Evolutionary conservation across 2,113 vertebrate genomes (phyloP).

Genomic region (Austrofundulus limnaeus): DNA sequence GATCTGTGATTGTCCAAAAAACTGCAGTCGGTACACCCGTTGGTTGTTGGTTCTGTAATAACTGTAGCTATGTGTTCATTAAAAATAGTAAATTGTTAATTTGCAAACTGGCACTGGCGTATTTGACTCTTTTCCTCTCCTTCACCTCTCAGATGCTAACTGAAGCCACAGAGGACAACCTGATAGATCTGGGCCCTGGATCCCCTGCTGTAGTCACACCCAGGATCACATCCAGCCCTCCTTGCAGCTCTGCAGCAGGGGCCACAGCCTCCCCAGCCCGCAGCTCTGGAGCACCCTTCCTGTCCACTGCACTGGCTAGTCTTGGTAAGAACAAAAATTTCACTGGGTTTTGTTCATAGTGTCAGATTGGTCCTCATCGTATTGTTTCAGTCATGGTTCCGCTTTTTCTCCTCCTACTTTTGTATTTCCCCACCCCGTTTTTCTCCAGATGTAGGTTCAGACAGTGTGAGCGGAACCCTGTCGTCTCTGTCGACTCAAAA

Average conservation of each 20-base stretch:
- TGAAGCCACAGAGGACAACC: slow-evolving; percentile 93
- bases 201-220: slow-evolving; percentile 95
- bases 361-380: too few relatives aligned
- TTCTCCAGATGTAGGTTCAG: slow-evolving; percentile 83
- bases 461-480: slow-evolving; percentile 85
- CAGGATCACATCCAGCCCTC: slow-evolving; percentile 77
- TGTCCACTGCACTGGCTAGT: slow-evolving; percentile 88
- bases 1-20: too few relatives aligned
- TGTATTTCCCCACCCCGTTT: background rate
- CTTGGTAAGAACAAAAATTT: slow-evolving; percentile 80
- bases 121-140: background rate
- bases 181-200: slow-evolving; percentile 95
- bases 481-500: slow-evolving; percentile 82
- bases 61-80: too few relatives aligned
- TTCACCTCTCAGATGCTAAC: slow-evolving; percentile 82
- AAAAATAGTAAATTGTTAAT: too few relatives aligned
- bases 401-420: background rate
- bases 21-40: too few relatives aligned
- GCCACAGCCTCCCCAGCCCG: slow-evolving; percentile 45
- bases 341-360: background rate
- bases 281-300: slow-evolving; percentile 62
- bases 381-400: too few relatives aligned
- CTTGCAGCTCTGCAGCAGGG: slow-evolving; percentile 21
- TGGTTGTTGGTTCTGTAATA: too few relatives aligned
- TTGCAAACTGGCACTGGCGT: background rate